Evolutionary conservation across 2,888 invertebrate genomes (phyloP), one percentile per base, ranked within the genome.

Genomic region (Brachypalpus laphriformis): DNA sequence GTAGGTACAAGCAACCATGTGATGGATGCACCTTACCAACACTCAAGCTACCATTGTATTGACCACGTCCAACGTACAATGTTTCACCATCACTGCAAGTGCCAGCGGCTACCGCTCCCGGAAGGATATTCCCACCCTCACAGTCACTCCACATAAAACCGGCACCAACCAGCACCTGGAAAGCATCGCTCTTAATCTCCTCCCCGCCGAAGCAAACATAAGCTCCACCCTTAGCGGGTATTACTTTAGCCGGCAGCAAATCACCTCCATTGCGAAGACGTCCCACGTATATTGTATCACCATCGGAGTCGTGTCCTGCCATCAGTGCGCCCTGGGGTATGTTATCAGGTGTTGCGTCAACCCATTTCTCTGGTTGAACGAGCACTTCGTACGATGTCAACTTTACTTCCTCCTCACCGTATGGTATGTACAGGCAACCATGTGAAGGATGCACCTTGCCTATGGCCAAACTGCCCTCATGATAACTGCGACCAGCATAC

Each of bases 401-500:
- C 42, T 91, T 88, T 2, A 93, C 77, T 88, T 93, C 93, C 49
- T 90, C 89, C 2, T 92, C 92, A 34, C 90, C 91, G 80, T 89
- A 93, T 2, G 93, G 93, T 65, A 93, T 92, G 85, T 93, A 93
- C 11, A 93, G 87, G 71, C 91, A 92, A 16, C 92, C 91, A 72
- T 93, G 93, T 7, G 92, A 92, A 1, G 92, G 92, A 82, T 93
- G 93, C 16, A 95, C 94, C 93, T 96, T 96, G 89, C 96, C 96
- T 78, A 95, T 93, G 9, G 95, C 95, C 81, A 94, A 93, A 88
- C 94, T 93, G 9, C 95, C 95, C 87, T 94, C 94, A 87, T 94
- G 94, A 37, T 93, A 93, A 66, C 94, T 94, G 82, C 96, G 94
- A 7, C 95, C 96, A 85, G 94, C 93, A 92, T 94, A 96, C 40